Evolutionary conservation across 2,888 invertebrate genomes (phyloP).

Genomic region (Notodonta ziczac): DNA sequence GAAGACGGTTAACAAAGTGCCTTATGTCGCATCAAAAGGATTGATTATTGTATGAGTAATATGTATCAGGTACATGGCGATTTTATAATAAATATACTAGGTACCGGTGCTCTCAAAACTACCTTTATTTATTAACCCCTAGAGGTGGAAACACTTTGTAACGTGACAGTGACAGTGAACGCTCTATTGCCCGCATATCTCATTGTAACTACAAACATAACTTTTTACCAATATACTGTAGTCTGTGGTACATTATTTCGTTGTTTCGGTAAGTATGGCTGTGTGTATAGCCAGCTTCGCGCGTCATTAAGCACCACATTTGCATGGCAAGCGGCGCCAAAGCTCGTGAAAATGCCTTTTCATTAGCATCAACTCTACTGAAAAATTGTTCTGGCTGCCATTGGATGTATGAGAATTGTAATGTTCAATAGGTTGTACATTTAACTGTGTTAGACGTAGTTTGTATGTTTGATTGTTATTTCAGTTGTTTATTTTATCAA

Average conservation of each 20-base stretch:
- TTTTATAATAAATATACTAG: no score
- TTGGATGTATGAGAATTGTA: slow-evolving; percentile 46
- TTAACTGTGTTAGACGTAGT: slow-evolving; percentile 21
- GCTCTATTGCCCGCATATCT: neutral
- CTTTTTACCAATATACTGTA: slow-evolving; percentile 39
- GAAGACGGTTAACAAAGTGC: neutral
- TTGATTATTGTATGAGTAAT: slow-evolving; percentile 1
- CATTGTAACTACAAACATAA: neutral
- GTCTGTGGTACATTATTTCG: slow-evolving; percentile 44
- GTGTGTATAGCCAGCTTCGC: slow-evolving; percentile 63
- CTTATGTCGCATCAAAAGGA: neutral
- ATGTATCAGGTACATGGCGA: neutral
- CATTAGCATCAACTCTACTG: slow-evolving; percentile 80
- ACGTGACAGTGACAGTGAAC: neutral
- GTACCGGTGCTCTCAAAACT: no score
- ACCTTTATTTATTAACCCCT: no score
- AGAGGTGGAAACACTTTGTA: no score
- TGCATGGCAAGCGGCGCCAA: slow-evolving; percentile 80
- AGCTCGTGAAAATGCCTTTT: slow-evolving; percentile 82
- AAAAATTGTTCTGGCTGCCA: slow-evolving; percentile 74
- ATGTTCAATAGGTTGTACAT: slow-evolving; percentile 36
- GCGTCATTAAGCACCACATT: slow-evolving; percentile 77
- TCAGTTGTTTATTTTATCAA: no score
- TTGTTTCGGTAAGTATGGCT: slow-evolving; percentile 51
- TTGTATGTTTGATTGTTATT: neutral